Evolutionary conservation across 2,113 vertebrate species (phyloP), one percentile per base, ranked within the genome.

Genomic region (Caretta caretta): DNA sequence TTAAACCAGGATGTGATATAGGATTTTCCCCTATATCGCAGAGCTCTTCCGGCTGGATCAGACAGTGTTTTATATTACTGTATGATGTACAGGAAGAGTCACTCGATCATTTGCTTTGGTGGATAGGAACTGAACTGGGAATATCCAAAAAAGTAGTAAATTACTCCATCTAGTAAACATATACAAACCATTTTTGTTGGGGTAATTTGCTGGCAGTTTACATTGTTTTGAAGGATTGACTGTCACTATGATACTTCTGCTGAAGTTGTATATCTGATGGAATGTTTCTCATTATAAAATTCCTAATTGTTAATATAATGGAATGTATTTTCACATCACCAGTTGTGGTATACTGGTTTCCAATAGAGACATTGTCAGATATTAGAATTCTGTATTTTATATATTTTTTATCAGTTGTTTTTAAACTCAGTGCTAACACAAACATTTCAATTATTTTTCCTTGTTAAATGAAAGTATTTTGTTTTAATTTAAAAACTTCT

Each of bases 11-110:
- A 3, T 8, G 1, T 82, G 38, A 80, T 50, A 24, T 92, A 76
- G 59, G 59, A 35, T 62, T 93, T 80, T 12, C 89, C 19, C 16
- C 56, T 8, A 49, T 3, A 17, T 38, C 0, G 48, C 31, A 10
- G 4, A 1, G 4, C 2, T 5, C 51, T 80, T 85, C 17, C 14
- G 83, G 29, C 3, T 16, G 12, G 42, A 42, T 83, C 8, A 0
- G 0, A 59, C 1, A 72, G 3, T 2, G 3, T 51, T 90, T 85
- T 86, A 20, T 69, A 57, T 10, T 62, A 4, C 9, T 87, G 8
- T 6, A 25, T 82, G 22, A 59, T 12, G 4, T 91, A 95, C 94
- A 82, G 6, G 12, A 87, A 93, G 80, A 57, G 1, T 51, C 46
- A 31, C 56, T 72, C 56, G 76, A 87, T 49, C 84, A 22, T 10